Conservation (phyloP, 2,113 vertebrate species). For the Synodontis membranacea region DNA sequence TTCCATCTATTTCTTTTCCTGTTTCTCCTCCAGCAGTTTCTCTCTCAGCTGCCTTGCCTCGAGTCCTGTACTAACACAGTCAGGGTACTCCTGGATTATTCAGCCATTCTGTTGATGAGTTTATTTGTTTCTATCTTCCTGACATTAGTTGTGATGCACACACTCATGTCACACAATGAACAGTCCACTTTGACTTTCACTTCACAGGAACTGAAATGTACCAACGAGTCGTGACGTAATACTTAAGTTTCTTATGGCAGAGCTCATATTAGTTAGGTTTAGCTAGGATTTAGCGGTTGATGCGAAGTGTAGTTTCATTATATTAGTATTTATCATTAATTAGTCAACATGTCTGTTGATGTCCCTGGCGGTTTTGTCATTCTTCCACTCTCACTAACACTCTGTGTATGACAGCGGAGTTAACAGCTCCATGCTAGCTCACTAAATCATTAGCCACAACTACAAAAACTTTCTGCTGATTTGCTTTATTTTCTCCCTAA, state of each 20-base stretch:
- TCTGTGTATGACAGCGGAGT: background rate
- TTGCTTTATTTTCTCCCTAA: background rate
- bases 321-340: background rate
- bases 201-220: background rate
- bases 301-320: background rate
- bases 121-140: background rate
- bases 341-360: background rate
- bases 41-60: background rate
- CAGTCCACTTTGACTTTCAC: background rate
- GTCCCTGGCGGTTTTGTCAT: background rate
- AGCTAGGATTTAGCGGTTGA: background rate
- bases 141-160: background rate
- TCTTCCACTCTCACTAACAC: background rate
- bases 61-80: background rate
- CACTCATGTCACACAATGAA: background rate
- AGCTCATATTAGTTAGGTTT: background rate
- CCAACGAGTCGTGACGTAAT: background rate
- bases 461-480: background rate
- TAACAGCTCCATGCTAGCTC: background rate
- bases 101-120: background rate
- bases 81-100: background rate
- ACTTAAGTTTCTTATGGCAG: background rate
- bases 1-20: slow-evolving; percentile 35
- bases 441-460: background rate
- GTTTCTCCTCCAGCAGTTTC: slow-evolving; percentile 28